Base-by-base conservation (phyloP, 1,140 invertebrate genomes). In the Hycleus phaleratus region DNA sequence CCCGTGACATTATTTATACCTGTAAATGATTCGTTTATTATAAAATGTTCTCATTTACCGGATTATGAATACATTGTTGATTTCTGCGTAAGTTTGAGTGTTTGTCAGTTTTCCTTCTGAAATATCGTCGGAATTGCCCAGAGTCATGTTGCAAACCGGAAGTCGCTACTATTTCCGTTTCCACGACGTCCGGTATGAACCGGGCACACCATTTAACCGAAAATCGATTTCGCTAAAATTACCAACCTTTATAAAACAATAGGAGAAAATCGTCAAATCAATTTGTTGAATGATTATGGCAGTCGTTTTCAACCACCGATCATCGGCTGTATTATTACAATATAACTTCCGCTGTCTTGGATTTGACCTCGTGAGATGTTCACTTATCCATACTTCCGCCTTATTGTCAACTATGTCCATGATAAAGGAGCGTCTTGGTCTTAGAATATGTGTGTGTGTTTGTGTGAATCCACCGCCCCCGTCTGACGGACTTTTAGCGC, bases 331-430 rank as follows among this genome's bases (percentile, higher is more conserved):
- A 26, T 60, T 52, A 60, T 60, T 60, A 60, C 44, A 49, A 60
- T 54, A 60, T 60, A 46, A 56, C 52, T 60, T 60, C 60, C 56
- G 60, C 51, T 44, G 60, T 49, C 56, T 60, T 48, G 47, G 49
- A 51, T 61, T 26, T 58, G 60, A 61, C 60, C 60, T 61, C 60
- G 58, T 58, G 58, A 48, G 49, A 57, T 62, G 63, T 52, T 61
- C 63, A 65, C 44, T 62, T 65, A 65, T 65, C 63, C 63, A 52
- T 65, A 60, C 52, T 63, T 63, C 64, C 61, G 61, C 39, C 26
- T 48, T 45, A 58, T 58, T 58, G 56, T 59, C 47, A 52, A 32
- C 32, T 32, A 0, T 32, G 32, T 32, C 32, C 32, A 32, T 32
- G 32, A 32, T 32, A 32, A 38, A 53, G 51, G 51, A 53, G 43